A percentile compares a stretch with the other conserved stretches of the same genome.
Conservation (phyloP, 2,888 invertebrate genomes). For the Amaurobius ferox region DNA sequence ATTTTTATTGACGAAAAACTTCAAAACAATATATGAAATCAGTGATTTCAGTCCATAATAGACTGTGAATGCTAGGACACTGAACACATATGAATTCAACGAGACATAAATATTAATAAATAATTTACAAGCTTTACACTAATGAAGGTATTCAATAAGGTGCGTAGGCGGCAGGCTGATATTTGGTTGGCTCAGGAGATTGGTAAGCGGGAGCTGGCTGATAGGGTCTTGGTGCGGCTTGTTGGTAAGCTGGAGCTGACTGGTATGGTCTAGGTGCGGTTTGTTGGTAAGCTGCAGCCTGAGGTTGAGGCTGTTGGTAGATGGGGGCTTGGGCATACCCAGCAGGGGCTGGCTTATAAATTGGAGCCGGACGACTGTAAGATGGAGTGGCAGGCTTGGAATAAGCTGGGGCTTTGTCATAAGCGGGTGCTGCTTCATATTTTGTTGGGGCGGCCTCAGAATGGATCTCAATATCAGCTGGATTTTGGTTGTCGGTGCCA, state of each 20-base stretch:
- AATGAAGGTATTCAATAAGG: too few species aligned
- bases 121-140: neutral
- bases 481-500: slow-evolving; percentile 69
- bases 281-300: neutral
- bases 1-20: neutral
- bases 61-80: too few species aligned
- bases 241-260: neutral
- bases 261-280: neutral
- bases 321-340: slow-evolving; percentile 10
- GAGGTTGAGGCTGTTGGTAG: neutral
- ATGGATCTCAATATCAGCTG: slow-evolving; percentile 50
- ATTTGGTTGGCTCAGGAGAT: neutral
- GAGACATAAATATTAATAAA: neutral
- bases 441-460: slow-evolving; percentile 40
- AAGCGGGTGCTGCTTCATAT: slow-evolving; percentile 18
- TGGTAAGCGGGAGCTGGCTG: slow-evolving; percentile 11
- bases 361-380: slow-evolving; percentile 24
- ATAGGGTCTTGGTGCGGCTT: neutral
- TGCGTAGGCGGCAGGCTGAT: slow-evolving; percentile 10
- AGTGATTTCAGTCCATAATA: neutral
- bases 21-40: neutral
- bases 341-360: slow-evolving; percentile 35
- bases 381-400: neutral
- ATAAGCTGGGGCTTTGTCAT: slow-evolving; percentile 6
- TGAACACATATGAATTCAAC: neutral